A percentile compares a stretch with the other conserved stretches of the same genome.
phyloP scores from a whole-genome alignment of 2,797 vertebrate species.

The Gila robusta region DNA sequence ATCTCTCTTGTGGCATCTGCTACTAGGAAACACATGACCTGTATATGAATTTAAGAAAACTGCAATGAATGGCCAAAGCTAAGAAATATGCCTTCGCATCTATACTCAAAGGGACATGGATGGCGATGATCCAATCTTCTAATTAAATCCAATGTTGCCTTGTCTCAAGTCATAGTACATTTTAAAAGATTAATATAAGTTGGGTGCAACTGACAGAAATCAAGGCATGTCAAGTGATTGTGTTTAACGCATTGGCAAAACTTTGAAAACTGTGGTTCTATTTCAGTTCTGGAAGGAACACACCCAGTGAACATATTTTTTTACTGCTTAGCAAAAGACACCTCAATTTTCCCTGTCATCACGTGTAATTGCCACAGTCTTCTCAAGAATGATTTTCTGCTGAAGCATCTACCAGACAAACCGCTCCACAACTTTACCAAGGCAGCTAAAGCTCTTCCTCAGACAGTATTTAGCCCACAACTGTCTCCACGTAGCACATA shows the following conservation, averaged over 20 bases:
- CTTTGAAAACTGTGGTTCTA: neutral
- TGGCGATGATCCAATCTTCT: conserved; percentile 47
- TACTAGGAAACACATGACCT: conserved; percentile 52
- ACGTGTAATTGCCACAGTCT: neutral
- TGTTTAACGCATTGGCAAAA: conserved; percentile 8
- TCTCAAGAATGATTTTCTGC: neutral
- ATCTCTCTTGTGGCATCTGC: conserved; percentile 43
- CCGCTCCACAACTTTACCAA: neutral
- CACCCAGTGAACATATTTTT: conserved; percentile 5
- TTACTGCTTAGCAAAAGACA: conserved; percentile 6
- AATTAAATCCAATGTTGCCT: conserved; percentile 54
- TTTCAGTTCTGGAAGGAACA: neutral
- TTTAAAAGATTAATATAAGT: neutral
- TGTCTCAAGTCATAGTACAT: conserved; percentile 38
- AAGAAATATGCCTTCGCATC: conserved; percentile 36
- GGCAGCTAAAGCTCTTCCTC: neutral
- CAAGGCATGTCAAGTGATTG: neutral
- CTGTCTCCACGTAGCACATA: conserved; percentile 15
- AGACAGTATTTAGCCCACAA: conserved; percentile 31
- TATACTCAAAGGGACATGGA: conserved; percentile 21
- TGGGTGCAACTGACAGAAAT: neutral
- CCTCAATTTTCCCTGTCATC: conserved; percentile 1
- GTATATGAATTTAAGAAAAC: conserved; percentile 50
- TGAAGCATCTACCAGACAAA: conserved; percentile 24
- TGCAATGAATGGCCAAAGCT: conserved; percentile 22